Evolutionary conservation across 2,797 vertebrate genomes (phyloP), one percentile per base, ranked within the genome.

Genomic region (Lacerta agilis): DNA sequence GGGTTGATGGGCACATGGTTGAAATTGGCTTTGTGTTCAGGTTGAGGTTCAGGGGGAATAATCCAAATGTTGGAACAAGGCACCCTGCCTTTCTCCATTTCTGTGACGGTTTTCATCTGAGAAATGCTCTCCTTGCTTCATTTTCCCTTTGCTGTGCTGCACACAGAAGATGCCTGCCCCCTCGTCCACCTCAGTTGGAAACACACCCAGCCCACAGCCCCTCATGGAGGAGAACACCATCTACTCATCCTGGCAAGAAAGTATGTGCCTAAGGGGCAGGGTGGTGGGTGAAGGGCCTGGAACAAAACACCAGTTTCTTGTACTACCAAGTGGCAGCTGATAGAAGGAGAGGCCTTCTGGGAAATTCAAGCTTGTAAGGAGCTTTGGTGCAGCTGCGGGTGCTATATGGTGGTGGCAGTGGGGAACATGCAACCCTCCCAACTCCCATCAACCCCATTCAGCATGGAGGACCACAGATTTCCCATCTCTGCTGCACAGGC

Each of bases 221-320:
- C 87, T 96, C 6, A 97, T 98, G 98, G 97, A 97, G 77, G 97
- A 98, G 85, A 98, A 99, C 83, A 96, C 97, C 23, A 97, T 99
- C 91, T 99, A 98, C 87, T 98, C 97, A 0, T 97, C 97, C 58
- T 97, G 97, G 98, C 95, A 96, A 90, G 95, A 96, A 84, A 17
- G 98, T 98, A 94, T 0, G 93, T 96, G 86, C 79, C 8, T 38
- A 43, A 55, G 41, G 29, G 8, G 6, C 29, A 38, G 23, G 20
- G 13, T 4, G 41, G 49, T 41, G 55, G 69, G 20, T 72, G 80
- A 25, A 69, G 38, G 45, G 13, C 27, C 18, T 76, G 61, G 23
- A 5, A 45, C 20, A 15, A 27, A 15, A 29, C 11, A 9, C 9
- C 79, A 55, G 33, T 79, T 79, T 27, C 4, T 38, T 55, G 13